Percentiles rank a stretch among this genome's conserved stretches.
Conservation (phyloP, 2,888 invertebrate genomes). For the Agrotis ipsilon region DNA sequence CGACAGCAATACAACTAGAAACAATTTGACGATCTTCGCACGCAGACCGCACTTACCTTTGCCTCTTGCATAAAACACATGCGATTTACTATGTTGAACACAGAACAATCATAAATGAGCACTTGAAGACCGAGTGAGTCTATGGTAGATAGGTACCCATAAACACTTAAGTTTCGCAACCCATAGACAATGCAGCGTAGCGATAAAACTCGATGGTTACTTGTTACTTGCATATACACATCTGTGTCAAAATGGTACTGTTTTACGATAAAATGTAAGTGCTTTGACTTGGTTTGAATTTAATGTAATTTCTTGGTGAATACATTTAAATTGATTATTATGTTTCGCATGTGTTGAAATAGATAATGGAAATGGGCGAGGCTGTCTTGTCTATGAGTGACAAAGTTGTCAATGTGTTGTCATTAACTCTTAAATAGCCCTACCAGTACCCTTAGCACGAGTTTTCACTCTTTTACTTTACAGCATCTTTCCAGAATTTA, state of each 20-base stretch:
- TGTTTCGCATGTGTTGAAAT: slow-evolving; percentile 21
- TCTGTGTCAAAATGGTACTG: slow-evolving; percentile 61
- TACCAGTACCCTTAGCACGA: too few species aligned
- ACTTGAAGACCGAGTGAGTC: slow-evolving; percentile 25
- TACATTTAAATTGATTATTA: slow-evolving; percentile 42
- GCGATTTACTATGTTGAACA: slow-evolving; percentile 43
- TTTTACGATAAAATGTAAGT: slow-evolving; percentile 54
- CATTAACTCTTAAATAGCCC: too few species aligned
- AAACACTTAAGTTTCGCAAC: slow-evolving; percentile 61
- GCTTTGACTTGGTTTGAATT: slow-evolving; percentile 22
- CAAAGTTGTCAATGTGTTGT: neutral
- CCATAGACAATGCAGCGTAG: slow-evolving; percentile 59
- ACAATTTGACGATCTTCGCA: neutral
- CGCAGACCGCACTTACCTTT: slow-evolving; percentile 13
- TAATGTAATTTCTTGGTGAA: slow-evolving; percentile 32
- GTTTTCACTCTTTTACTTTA: too few species aligned
- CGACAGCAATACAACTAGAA: too few species aligned
- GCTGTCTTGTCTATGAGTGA: neutral
- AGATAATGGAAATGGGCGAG: slow-evolving; percentile 27
- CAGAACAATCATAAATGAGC: slow-evolving; percentile 30
- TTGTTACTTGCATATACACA: slow-evolving; percentile 40
- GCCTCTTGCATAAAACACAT: slow-evolving; percentile 21
- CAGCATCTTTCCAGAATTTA: too few species aligned
- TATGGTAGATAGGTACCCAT: slow-evolving; percentile 18
- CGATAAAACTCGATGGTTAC: slow-evolving; percentile 61